Evolutionary conservation across 2,797 vertebrate species (phyloP).

Genomic region (Craterocephalus amniculus): DNA sequence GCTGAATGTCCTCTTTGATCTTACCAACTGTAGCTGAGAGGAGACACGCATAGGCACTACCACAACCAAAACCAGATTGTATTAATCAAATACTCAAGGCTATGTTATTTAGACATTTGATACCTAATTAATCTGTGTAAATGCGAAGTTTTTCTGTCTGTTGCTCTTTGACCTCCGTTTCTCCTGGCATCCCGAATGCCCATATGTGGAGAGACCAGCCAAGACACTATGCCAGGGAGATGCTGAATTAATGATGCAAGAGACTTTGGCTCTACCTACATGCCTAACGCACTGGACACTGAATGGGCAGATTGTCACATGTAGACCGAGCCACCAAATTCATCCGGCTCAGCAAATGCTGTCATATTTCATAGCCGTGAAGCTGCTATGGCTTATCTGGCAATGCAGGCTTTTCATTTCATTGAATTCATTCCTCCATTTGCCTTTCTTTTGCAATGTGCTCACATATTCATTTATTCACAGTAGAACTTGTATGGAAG

Average conservation of each 20-base stretch:
- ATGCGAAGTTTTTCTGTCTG: constrained; percentile 36
- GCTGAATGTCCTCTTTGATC: constrained; percentile 55
- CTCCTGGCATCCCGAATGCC: constrained; percentile 56
- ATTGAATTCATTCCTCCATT: constrained; percentile 71
- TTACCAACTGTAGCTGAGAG: constrained; percentile 31
- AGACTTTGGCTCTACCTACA: constrained; percentile 54
- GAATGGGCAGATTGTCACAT: constrained; percentile 54
- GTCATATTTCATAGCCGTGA: constrained; percentile 51
- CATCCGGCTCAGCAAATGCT: constrained; percentile 38
- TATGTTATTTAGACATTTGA: not conserved
- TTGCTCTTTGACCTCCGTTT: constrained; percentile 57
- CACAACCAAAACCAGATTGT: not conserved
- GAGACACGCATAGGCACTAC: constrained; percentile 13
- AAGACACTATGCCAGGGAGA: constrained; percentile 62
- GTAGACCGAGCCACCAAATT: constrained; percentile 46
- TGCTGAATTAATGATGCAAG: constrained; percentile 74
- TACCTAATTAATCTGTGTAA: not conserved
- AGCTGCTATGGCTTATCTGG: constrained; percentile 72
- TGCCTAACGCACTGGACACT: constrained; percentile 48
- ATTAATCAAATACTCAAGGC: constrained; percentile 27
- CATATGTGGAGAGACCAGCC: constrained; percentile 58
- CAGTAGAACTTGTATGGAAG: constrained; percentile 67
- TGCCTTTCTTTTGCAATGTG: constrained; percentile 71
- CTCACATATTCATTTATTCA: constrained; percentile 78
- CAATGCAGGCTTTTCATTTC: constrained; percentile 68